Evolutionary conservation across 30 jellyfish, hydroid and myxozoan genomes (phyloP).

Genomic region (Nemopilema nomurai): DNA sequence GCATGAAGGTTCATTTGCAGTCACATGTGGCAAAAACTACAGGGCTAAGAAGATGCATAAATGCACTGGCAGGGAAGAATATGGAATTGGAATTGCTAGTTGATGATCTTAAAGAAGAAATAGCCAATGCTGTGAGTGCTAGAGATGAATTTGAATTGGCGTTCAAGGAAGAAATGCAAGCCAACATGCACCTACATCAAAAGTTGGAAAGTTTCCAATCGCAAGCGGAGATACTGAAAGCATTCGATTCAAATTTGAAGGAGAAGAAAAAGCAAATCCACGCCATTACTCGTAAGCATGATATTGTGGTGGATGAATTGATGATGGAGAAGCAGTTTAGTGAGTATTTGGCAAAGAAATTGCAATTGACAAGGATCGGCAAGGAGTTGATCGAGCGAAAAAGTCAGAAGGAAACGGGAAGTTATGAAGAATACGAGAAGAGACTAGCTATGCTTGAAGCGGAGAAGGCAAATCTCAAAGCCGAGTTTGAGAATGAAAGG

Average conservation of each 20-base stretch:
- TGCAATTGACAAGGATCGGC: neutral
- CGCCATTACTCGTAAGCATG: neutral
- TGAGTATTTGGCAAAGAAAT: neutral
- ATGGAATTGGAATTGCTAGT: neutral
- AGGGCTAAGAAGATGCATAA: neutral
- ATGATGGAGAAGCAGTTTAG: neutral
- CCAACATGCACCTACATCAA: neutral
- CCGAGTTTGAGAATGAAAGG: neutral
- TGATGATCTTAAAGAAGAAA: neutral
- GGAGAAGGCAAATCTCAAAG: neutral
- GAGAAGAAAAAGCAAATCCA: neutral
- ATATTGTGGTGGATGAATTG: no score
- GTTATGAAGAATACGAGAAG: neutral
- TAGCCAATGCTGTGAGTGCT: neutral
- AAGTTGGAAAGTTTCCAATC: neutral
- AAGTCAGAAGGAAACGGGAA: neutral
- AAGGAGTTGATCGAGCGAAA: neutral
- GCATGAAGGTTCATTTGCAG: neutral
- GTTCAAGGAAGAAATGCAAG: neutral
- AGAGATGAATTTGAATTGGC: neutral
- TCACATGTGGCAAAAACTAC: neutral
- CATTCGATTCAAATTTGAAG: neutral
- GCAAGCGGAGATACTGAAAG: neutral
- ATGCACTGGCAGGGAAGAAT: neutral
- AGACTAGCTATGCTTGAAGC: neutral